Base-by-base conservation (phyloP, 2,888 invertebrate species). In the Falcaria lacertinaria region DNA sequence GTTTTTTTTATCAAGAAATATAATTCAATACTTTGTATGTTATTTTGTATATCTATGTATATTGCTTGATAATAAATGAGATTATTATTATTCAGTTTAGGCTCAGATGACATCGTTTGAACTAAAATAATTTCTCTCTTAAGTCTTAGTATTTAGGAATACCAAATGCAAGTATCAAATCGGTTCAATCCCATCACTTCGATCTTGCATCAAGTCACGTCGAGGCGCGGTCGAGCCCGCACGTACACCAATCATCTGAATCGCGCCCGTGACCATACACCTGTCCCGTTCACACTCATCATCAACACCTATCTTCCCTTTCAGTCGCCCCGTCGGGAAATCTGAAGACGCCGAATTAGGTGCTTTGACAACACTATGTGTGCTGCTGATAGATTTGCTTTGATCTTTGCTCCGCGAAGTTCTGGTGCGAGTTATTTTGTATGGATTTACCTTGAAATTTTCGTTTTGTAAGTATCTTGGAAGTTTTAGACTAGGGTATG, bases 221-320 rank as follows among this genome's bases (percentile, higher is more conserved):
- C 78, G 65, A 73, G 64, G 66, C 67, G 87, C 83, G 87, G 85
- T 82, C 79, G 76, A 65, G 71, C 70, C 67, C 66, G 80, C 88
- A 88, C 87, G 87, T 87, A 83, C 78, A 77, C 80, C 84, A 84
- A 88, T 88, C 87, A 85, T 86, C 84, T 75, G 69, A 80, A 79
- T 78, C 79, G 75, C 74, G 71, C 73, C 80, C 79, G 80, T 85
- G 82, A 84, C 85, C 84, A 75, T 77, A 74, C 59, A 50, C 33
- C 67, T 38, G 47, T 77, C 80, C 65, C 75, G 51, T 50, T 80
- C 69, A 41, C 55, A 41, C 66, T 4, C 33, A 48, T 8, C 2
- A 1, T 3, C 36, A 34, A 41, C 35, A 34, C 33, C 15, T 47
- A 61, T 69, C 47, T 28, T 66, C 74, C 65, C 52, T 48, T 34